Evolutionary conservation across 1,140 invertebrate species (phyloP), one percentile per base, ranked within the genome.

Genomic region (Lepidotrigona ventralis): DNA sequence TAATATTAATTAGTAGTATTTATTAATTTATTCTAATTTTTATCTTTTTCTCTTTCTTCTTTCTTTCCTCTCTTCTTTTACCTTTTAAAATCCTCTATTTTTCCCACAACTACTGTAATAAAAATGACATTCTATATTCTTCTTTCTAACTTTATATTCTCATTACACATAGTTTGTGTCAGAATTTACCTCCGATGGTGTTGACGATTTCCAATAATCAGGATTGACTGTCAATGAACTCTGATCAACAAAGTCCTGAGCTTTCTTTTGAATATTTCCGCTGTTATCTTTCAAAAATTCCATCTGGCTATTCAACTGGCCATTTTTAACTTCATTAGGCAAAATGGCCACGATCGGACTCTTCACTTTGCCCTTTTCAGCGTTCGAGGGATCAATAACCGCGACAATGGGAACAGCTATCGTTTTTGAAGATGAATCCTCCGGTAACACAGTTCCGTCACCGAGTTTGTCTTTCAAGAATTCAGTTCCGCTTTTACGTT

Each of bases 341-440:
- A 88, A 26, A 8, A 79, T 56, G 14, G 86, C 84, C 19, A 79
- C 73, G 23, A 88, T 88, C 0, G 87, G 81, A 1, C 73, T 53
- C 0, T 88, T 60, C 46, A 86, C 64, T 23, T 80, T 81, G 29
- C 69, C 84, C 8, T 85, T 64, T 2, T 86, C 56, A 2, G 58
- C 63, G 53, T 70, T 86, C 8, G 84, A 60, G 0, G 87, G 72
- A 64, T 88, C 80, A 17, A 88, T 76, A 5, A 88, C 74, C n/a
- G 87, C 87, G 1, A 88, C 75, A 33, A 88, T 85, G 4, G 87
- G 87, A 9, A 88, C 73, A 0, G 80, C 69, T 29, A 88, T 69
- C 19, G 78, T 66, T 46, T 70, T 23, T 19, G 78, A 21, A 15
- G 83, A 19, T 5, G 72, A 12, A 15, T 72, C 51, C 23, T 83